Conservation (phyloP, 2,113 vertebrate genomes). For the Ivindomyrus marchei region DNA sequence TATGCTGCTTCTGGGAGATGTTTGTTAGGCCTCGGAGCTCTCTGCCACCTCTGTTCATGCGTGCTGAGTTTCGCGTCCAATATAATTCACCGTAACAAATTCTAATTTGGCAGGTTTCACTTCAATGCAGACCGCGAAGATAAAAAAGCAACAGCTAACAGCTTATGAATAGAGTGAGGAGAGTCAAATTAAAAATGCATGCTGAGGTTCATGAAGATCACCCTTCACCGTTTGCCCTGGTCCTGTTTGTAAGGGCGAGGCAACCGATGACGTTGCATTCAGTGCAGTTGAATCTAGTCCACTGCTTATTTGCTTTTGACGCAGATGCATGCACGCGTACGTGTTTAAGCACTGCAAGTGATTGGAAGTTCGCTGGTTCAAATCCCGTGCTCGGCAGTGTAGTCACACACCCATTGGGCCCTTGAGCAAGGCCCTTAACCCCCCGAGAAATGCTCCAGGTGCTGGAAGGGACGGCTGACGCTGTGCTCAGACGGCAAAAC, state of each 20-base stretch:
- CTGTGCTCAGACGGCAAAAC: neutral
- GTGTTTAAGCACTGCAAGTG: neutral
- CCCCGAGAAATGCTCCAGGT: neutral
- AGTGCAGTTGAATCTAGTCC: neutral
- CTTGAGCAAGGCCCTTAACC: neutral
- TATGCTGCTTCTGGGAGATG: neutral
- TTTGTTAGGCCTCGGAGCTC: neutral
- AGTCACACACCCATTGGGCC: no score
- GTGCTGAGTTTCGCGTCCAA: neutral
- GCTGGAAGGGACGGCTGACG: neutral
- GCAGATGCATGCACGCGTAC: neutral
- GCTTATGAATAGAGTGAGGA: neutral
- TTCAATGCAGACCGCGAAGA: neutral
- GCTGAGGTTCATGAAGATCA: neutral
- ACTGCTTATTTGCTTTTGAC: neutral
- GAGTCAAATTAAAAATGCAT: neutral
- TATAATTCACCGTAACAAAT: neutral
- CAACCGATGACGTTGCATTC: neutral
- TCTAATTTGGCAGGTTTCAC: neutral
- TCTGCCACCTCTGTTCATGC: neutral
- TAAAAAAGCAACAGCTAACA: neutral
- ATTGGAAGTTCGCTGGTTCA: neutral
- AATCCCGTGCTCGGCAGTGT: no score
- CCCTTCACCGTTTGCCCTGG: neutral
- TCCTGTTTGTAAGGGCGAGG: neutral